A percentile compares a stretch with the other conserved stretches of the same genome.
These are phyloP conservation scores for Scolopax mira DNA, from an alignment of 2,113 vertebrate species.

Conservation along the genomic window DNA sequence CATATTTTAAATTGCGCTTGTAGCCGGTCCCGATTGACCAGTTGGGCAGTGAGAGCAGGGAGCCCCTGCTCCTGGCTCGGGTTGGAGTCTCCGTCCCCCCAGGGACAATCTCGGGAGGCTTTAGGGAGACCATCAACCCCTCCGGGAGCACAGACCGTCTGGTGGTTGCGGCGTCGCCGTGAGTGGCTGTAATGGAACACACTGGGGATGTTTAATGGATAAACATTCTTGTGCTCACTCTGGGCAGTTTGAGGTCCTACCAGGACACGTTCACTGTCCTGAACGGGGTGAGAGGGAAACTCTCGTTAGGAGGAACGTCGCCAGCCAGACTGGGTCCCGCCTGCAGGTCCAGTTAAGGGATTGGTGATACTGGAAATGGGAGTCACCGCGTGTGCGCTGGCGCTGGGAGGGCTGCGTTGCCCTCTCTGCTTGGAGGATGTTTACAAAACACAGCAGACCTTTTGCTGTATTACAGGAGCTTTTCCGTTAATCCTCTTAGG, in stretches of 20 bases:
- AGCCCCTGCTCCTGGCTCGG: not conserved
- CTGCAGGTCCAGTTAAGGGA: slow-evolving; percentile 59
- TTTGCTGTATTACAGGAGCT: slow-evolving; percentile 32
- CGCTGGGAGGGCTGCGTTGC: not conserved
- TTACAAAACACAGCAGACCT: slow-evolving; percentile 34
- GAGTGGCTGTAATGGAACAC: slow-evolving; percentile 54
- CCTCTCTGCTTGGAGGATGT: not conserved
- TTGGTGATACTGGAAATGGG: slow-evolving; percentile 9
- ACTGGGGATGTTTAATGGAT: slow-evolving; percentile 43
- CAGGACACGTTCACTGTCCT: slow-evolving; percentile 1
- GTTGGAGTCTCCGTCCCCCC: not conserved
- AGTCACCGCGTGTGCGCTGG: slow-evolving; percentile 18
- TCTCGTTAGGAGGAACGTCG: slow-evolving; percentile 18
- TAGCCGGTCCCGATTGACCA: not conserved
- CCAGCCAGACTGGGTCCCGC: slow-evolving; percentile 36
- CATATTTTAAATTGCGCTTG: slow-evolving; percentile 14
- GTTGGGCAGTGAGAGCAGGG: not conserved
- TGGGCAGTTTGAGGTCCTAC: slow-evolving; percentile 29
- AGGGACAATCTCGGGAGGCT: not conserved
- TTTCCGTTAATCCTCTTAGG: slow-evolving; percentile 27
- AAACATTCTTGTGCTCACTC: slow-evolving; percentile 50
- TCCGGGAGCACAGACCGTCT: slow-evolving; percentile 35
- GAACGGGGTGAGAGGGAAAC: not conserved
- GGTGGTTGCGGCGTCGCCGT: slow-evolving; percentile 29
- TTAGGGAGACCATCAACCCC: slow-evolving; percentile 5